Percentiles rank a stretch among this genome's conserved stretches.
phyloP scores from a whole-genome alignment of 2,797 vertebrate genomes.

The Pseudocheirus occidentalis region DNA sequence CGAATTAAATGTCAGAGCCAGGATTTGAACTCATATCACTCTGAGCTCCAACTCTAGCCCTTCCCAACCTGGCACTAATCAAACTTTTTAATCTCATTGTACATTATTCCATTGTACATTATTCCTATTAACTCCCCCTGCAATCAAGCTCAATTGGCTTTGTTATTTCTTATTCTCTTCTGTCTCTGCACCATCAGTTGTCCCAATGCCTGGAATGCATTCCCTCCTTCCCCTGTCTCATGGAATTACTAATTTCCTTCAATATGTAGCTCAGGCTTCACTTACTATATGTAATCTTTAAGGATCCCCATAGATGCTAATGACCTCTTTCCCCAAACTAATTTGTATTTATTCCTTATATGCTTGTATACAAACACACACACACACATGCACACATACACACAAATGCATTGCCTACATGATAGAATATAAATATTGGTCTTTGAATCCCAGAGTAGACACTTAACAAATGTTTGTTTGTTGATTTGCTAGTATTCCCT shows the following conservation, averaged over 20 bases:
- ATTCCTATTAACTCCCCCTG: background rate
- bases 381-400: too few relatives aligned
- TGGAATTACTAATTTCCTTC: background rate
- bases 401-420: background rate
- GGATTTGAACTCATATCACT: background rate
- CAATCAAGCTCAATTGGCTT: background rate
- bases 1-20: background rate
- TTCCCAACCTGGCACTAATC: background rate
- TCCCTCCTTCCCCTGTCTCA: background rate
- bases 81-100: background rate
- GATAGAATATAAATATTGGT: background rate
- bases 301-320: background rate
- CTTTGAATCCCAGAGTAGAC: background rate
- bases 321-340: background rate
- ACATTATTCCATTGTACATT: background rate
- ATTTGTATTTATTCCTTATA: background rate
- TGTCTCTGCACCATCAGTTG: background rate
- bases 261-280: background rate
- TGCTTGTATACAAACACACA: background rate
- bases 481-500: background rate
- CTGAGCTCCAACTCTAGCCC: background rate
- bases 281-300: background rate
- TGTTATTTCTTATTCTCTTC: background rate
- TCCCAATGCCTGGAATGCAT: background rate
- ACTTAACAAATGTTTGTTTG: background rate